Evolutionary conservation across 2,888 invertebrate species (phyloP), one percentile per base, ranked within the genome.

Genomic region (Aspidapion aeneum): DNA sequence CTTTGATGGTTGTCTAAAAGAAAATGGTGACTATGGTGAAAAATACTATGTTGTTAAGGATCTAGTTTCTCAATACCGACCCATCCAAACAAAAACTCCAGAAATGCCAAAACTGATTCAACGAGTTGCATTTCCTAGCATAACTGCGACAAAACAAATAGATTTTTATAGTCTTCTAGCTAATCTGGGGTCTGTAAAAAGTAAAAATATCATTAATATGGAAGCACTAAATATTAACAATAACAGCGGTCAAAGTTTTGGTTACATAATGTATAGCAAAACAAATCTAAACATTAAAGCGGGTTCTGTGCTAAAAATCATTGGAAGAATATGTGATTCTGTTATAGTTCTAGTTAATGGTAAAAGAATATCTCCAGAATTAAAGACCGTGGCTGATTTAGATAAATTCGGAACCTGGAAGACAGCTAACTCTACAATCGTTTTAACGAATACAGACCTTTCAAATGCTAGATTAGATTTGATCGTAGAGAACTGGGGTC

Each of bases 1-100:
- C 78, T 97, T 96, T 74, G 93, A 96, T 77, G 91, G 96, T 0
- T 96, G 96, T 0, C 80, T 98, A 68, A 86, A 84, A 17, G 96
- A 97, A 80, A 90, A 93, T 61, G 96, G 72, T 50, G 96, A 96
- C 78, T 96, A 95, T 74, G 94, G 94, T 0, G 81, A 84, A 0
- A 96, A 96, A 80, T 80, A 85, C 64, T 70, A 74, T 72, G 60
- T 70, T 58, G 85, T 94, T 58, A 85, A 89, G 69, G 81, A 88
- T 5, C 81, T 87, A 17, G 49, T 79, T 3, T 64, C 66, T 1
- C 71, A 75, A 62, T 79, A 81, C 63, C 78, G 77, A 61, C 70
- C 72, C n/a, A 70, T 79, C 1, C 60, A 73, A 62, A 78, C 79
- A 1, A 70, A 70, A 62, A 63, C 73, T 18, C 80, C 81, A 5